Base-by-base conservation (phyloP, 2,888 invertebrate species). In the Balanococcus diminutus region DNA sequence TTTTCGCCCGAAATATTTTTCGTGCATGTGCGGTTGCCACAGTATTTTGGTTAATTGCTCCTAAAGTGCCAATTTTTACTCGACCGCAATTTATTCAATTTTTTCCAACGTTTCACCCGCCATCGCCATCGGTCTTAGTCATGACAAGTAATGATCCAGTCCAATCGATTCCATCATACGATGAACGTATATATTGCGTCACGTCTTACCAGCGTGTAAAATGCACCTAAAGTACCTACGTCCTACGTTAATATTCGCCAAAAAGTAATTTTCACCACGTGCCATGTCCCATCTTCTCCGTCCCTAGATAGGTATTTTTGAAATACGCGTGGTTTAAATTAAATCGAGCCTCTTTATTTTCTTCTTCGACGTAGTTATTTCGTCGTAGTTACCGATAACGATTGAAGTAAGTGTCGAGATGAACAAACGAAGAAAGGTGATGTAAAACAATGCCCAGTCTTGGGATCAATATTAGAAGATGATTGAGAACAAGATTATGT, bases 21-120 rank as follows among this genome's bases (percentile, higher is more conserved):
- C 75, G 75, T 79, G 67, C 28, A 67, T 61, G 11, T 67, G 67
- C 67, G 67, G 67, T 67, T 16, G 67, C 16, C 16, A 16, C 16
- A 28, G 28, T 25, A 16, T 28, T 67, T 67, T 28, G 32, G 75
- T 32, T 19, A 36, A 79, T 79, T 32, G 19, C 22, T 32, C 75
- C 9, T 11, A 79, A n/a, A 79, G 75, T 79, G 75, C 19, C 75
- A 79, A 79, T 79, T 79, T 79, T 79, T 79, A 79, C 28, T 79
- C 28, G 25, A 79, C 75, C 75, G 75, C 75, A 79, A 36, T 32
- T 36, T 19, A 25, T 25, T 32, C n/a, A 79, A 22, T 79, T 36
- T 79, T 79, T 79, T 28, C 5, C 67, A 1, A 67, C 31, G 67
- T 67, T 56, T 67, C 67, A 67, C 28, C 28, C 61, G 61, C n/a